These are phyloP conservation scores for Girardia tigrina DNA, from an alignment of 2,888 invertebrate genomes.

Conservation along the genomic window DNA sequence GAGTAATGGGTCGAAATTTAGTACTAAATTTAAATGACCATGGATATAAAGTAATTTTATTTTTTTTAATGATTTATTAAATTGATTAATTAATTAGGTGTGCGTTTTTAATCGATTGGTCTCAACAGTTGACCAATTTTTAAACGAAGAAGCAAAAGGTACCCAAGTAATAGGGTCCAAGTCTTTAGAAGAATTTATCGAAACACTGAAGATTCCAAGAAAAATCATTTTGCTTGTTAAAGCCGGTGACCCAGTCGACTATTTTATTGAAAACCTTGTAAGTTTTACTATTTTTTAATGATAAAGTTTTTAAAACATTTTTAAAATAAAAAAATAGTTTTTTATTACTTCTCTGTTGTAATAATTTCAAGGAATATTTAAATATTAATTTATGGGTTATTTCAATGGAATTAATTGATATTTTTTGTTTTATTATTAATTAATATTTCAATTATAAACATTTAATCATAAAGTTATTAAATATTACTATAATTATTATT, in stretches of 20 bases:
- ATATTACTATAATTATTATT: too few relatives aligned
- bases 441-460: too few relatives aligned
- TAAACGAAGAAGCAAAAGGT: constrained; percentile 87
- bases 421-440: too few relatives aligned
- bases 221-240: constrained; percentile 67
- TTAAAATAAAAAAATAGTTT: too few relatives aligned
- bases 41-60: constrained; percentile 64
- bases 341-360: too few relatives aligned
- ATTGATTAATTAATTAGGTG: constrained; percentile 47
- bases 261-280: constrained; percentile 69
- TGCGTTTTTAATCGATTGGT: constrained; percentile 71
- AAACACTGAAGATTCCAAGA: constrained; percentile 74
- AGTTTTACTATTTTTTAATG: too few relatives aligned
- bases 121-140: constrained; percentile 77
- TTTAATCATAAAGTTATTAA: too few relatives aligned
- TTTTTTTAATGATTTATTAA: neutral
- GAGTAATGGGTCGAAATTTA: constrained; percentile 98
- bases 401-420: too few relatives aligned
- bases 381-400: too few relatives aligned
- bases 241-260: constrained; percentile 88
- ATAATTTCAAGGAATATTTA: too few relatives aligned
- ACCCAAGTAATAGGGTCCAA: constrained; percentile 86
- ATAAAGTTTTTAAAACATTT: too few relatives aligned
- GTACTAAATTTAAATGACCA: constrained; percentile 97
- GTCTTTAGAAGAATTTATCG: constrained; percentile 77